Evolutionary conservation across 2,888 invertebrate genomes (phyloP).

Genomic region (Flexamia atlantica): DNA sequence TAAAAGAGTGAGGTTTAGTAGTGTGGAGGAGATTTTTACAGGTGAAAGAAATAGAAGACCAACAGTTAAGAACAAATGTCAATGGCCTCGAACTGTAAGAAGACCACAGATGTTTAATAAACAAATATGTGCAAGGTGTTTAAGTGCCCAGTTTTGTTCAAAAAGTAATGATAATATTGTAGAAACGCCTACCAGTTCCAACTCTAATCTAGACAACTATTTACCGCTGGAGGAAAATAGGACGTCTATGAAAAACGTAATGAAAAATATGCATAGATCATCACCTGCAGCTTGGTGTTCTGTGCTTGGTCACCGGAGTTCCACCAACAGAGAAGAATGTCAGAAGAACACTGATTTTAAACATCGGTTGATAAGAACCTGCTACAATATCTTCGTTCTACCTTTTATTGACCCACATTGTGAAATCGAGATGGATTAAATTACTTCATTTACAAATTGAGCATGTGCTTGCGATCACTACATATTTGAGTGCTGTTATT

Average conservation of each 20-base stretch:
- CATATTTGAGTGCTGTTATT: too few species aligned
- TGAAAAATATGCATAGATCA: not conserved
- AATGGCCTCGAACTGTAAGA: not conserved
- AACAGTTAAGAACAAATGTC: not conserved
- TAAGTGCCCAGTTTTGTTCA: too few species aligned
- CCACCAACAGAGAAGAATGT: not conserved
- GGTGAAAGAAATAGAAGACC: not conserved
- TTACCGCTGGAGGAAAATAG: not conserved
- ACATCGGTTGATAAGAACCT: not conserved
- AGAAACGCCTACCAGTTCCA: too few species aligned
- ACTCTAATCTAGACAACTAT: not conserved
- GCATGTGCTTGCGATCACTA: too few species aligned
- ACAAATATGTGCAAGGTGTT: not conserved
- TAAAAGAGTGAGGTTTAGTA: slow-evolving; percentile 3
- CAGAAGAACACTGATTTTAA: not conserved
- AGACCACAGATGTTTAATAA: not conserved
- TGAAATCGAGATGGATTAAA: not conserved
- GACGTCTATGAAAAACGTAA: not conserved
- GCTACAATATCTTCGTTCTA: slow-evolving; percentile 7
- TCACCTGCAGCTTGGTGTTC: too few species aligned
- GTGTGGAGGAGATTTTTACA: not conserved
- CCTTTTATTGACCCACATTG: not conserved
- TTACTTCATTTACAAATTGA: too few species aligned
- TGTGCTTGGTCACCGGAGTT: too few species aligned
- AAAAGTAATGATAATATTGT: not conserved